Evolutionary conservation across 1,140 invertebrate genomes (phyloP).

Genomic region (Teleopsis dalmanni): DNA sequence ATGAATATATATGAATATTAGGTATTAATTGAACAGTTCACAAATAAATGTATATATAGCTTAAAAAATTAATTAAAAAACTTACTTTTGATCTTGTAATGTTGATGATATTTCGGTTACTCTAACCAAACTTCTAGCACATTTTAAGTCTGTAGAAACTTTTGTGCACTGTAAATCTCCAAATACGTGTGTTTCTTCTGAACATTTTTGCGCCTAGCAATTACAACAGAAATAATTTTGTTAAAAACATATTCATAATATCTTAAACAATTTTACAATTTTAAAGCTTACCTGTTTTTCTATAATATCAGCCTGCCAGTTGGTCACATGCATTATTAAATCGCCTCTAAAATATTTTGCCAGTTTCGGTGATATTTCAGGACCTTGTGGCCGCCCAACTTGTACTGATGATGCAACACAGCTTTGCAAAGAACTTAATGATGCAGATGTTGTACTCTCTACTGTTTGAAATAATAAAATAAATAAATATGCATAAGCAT

Average conservation of each 20-base stretch:
- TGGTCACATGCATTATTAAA: conserved; percentile 81
- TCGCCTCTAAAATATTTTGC: conserved; percentile 87
- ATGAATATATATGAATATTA: too few relatives aligned
- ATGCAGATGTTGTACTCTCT: conserved; percentile 26
- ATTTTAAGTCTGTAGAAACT: conserved; percentile 91
- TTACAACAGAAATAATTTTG: background rate
- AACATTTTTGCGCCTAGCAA: conserved; percentile 70
- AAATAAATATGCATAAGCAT: background rate
- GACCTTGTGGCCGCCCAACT: conserved; percentile 42
- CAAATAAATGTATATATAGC: too few relatives aligned
- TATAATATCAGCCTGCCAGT: conserved; percentile 84
- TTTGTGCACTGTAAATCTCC: conserved; percentile 84
- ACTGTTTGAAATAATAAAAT: conserved; percentile 16
- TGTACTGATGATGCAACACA: conserved; percentile 37
- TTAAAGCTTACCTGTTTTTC: conserved; percentile 75
- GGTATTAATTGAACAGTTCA: too few relatives aligned
- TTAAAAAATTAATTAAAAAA: too few relatives aligned
- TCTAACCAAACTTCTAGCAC: conserved; percentile 85
- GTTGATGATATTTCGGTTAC: conserved; percentile 95
- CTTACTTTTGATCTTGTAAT: conserved; percentile 91
- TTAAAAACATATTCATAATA: background rate
- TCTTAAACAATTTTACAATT: background rate
- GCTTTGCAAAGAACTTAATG: conserved; percentile 40
- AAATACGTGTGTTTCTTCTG: conserved; percentile 75
- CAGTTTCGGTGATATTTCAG: conserved; percentile 77